Percentiles rank a stretch among this genome's conserved stretches.
Conservation (phyloP, 2,888 invertebrate species). For the Chrysina gloriosa region DNA sequence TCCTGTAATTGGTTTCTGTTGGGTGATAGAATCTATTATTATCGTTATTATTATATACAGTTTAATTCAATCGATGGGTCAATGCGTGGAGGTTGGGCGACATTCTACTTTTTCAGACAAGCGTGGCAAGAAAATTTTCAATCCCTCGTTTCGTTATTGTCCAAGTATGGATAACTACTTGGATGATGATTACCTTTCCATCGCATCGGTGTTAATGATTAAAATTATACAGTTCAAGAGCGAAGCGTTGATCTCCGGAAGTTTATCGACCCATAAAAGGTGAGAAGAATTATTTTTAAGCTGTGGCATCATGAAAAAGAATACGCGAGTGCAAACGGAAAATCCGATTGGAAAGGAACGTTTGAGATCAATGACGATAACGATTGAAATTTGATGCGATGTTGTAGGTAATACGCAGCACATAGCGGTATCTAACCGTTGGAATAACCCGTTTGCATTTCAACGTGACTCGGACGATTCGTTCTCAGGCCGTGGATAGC, state of each 20-base stretch:
- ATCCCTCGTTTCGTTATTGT: too few species aligned
- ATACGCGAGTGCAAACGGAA: not conserved
- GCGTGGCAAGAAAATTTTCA: too few species aligned
- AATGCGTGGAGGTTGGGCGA: too few species aligned
- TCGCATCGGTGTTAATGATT: not conserved
- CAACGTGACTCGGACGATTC: not conserved
- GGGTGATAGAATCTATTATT: too few species aligned
- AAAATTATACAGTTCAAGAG: not conserved
- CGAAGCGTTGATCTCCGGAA: not conserved
- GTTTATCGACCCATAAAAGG: not conserved
- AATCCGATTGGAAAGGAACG: not conserved
- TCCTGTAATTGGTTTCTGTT: too few species aligned
- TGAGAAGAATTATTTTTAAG: not conserved
- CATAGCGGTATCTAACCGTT: not conserved
- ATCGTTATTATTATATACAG: too few species aligned
- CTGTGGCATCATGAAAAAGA: not conserved
- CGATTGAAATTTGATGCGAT: too few species aligned
- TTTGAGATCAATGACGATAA: too few species aligned
- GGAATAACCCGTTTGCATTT: not conserved
- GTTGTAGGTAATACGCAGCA: not conserved
- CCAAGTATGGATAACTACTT: too few species aligned
- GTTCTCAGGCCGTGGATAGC: not conserved
- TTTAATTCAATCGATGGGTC: too few species aligned
- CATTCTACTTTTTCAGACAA: too few species aligned
- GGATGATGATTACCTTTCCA: conserved; percentile 6